Conservation (phyloP, 2,888 invertebrate genomes). For the Pomacea canaliculata region DNA sequence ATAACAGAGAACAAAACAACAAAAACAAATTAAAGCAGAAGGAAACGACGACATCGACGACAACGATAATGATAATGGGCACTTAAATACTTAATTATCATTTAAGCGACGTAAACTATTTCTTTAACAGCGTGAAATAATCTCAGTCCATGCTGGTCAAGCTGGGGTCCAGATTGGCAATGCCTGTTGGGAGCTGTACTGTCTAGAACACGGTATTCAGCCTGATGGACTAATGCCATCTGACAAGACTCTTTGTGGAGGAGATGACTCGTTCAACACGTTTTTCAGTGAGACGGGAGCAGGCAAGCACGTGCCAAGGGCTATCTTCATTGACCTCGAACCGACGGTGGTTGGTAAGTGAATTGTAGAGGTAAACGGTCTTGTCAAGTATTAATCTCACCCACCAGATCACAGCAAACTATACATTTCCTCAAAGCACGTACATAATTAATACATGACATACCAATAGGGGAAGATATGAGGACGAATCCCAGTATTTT, state of each 20-base stretch:
- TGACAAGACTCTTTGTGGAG: neutral
- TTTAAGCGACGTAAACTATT: too few relatives aligned
- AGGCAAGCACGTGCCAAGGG: conserved; percentile 92
- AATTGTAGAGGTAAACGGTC: neutral
- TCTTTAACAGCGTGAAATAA: neutral
- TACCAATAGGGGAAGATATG: too few relatives aligned
- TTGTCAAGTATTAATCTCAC: too few relatives aligned
- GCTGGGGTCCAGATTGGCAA: neutral
- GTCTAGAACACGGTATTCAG: conserved; percentile 1
- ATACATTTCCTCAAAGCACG: too few relatives aligned
- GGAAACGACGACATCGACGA: too few relatives aligned
- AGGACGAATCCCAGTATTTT: too few relatives aligned
- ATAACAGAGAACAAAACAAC: too few relatives aligned
- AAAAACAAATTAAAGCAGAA: too few relatives aligned
- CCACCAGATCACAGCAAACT: too few relatives aligned
- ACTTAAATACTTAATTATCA: too few relatives aligned
- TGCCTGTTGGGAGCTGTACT: neutral
- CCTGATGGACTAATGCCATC: neutral
- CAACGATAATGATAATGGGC: too few relatives aligned
- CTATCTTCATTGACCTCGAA: conserved; percentile 94
- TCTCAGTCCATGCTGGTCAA: neutral
- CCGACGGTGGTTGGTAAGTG: conserved; percentile 89
- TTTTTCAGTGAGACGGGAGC: conserved; percentile 82
- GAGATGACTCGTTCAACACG: conserved; percentile 30
- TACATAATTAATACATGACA: too few relatives aligned